These are phyloP conservation scores for Cynopterus brachyotis DNA, from an alignment of 2,113 vertebrate species.

Conservation along the genomic window DNA sequence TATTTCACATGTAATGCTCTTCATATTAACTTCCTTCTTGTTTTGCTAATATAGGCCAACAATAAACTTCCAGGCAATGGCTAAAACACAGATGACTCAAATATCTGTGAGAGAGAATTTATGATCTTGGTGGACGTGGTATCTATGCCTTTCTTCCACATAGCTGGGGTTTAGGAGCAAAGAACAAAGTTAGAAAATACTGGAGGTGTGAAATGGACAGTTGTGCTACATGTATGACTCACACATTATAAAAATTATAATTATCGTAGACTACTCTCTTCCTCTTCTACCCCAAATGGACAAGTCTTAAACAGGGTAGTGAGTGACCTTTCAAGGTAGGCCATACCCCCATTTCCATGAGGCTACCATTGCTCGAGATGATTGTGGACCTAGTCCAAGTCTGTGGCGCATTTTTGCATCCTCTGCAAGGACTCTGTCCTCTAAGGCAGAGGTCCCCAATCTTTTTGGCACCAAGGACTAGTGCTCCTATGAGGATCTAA, in stretches of 20 bases:
- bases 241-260: background rate
- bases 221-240: background rate
- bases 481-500: no score
- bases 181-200: constrained; percentile 12
- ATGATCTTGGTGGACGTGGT: background rate
- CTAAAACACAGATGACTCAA: background rate
- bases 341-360: background rate
- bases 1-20: background rate
- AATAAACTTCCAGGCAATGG: background rate
- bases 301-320: background rate
- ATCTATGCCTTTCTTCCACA: background rate
- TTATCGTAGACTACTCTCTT: background rate
- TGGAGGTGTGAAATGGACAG: background rate
- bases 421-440: background rate
- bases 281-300: background rate
- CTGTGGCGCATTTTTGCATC: background rate
- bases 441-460: background rate
- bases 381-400: background rate
- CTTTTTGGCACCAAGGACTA: no score
- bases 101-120: background rate
- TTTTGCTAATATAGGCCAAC: background rate
- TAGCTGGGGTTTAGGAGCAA: constrained; percentile 27
- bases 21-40: background rate
- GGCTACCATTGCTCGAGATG: background rate
- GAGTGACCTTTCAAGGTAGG: background rate